Evolutionary conservation across 1,140 invertebrate species (phyloP).

Genomic region (Wiebesia pumilae): DNA sequence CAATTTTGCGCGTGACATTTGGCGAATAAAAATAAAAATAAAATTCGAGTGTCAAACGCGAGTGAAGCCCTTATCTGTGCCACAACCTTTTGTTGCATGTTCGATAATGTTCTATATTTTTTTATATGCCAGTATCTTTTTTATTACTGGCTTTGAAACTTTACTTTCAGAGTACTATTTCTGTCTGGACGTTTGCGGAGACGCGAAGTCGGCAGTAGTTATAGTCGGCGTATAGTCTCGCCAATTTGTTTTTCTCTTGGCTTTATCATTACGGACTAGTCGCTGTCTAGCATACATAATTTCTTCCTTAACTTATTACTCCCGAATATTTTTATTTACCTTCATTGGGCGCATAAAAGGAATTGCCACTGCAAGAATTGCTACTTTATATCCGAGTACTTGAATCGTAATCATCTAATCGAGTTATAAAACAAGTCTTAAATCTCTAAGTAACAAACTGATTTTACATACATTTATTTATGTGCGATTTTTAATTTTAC

Average conservation of each 20-base stretch:
- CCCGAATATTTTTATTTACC: background rate
- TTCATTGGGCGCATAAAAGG: background rate
- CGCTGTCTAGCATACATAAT: background rate
- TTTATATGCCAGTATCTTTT: background rate
- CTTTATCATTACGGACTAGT: background rate
- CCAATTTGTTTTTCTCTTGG: slow-evolving; percentile 13
- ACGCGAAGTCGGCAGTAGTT: slow-evolving; percentile 31
- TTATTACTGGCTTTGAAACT: slow-evolving; percentile 12
- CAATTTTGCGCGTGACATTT: background rate
- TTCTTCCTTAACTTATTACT: background rate
- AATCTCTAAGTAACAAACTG: background rate
- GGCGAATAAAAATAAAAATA: slow-evolving; percentile 1
- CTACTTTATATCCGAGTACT: background rate
- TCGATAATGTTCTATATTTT: slow-evolving; percentile 31
- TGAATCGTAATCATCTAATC: background rate
- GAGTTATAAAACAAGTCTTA: background rate
- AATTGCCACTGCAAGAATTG: background rate
- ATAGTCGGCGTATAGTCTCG: slow-evolving; percentile 19
- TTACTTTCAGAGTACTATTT: slow-evolving; percentile 2
- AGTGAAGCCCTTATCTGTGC: background rate
- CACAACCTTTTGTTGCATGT: background rate
- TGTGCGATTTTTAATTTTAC: background rate
- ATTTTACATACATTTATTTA: too few species aligned
- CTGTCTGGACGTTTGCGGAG: background rate
- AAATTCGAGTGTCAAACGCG: background rate